phyloP scores from a whole-genome alignment of 2,113 vertebrate genomes.

The Parus major region DNA sequence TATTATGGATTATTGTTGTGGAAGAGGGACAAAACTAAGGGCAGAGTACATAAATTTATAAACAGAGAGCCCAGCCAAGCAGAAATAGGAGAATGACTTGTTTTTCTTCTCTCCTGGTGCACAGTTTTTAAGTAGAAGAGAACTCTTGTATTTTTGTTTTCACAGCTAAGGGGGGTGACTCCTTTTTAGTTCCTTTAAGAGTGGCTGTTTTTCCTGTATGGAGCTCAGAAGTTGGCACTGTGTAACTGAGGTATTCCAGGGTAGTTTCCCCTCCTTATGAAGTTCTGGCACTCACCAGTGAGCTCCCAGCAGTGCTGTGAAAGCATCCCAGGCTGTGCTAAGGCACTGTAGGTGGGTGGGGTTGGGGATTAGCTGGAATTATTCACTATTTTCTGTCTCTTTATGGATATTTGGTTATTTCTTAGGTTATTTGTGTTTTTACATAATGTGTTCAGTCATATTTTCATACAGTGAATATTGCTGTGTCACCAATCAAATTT shows the following conservation, averaged over 20 bases:
- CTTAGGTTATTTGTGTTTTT: background rate
- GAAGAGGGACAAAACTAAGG: background rate
- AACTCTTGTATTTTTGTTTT: background rate
- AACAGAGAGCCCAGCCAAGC: background rate
- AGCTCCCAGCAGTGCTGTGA: fast-evolving
- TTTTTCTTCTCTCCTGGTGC: background rate
- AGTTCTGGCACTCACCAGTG: background rate
- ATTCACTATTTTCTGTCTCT: background rate
- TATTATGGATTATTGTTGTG: background rate
- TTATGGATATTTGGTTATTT: background rate
- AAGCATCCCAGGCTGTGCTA: background rate
- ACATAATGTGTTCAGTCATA: fast-evolving
- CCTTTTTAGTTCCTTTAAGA: background rate
- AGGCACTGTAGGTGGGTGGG: fast-evolving
- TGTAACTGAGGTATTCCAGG: background rate
- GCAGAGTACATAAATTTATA: background rate
- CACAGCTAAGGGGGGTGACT: background rate
- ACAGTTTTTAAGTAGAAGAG: background rate
- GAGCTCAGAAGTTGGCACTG: background rate
- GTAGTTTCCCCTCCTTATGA: background rate
- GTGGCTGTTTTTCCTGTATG: fast-evolving
- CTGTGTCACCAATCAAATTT: background rate
- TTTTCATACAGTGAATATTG: background rate
- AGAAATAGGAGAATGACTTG: background rate
- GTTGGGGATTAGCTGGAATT: background rate